Evolutionary conservation across 2,797 vertebrate genomes (phyloP).

Genomic region (Sebastolobus alascanus): DNA sequence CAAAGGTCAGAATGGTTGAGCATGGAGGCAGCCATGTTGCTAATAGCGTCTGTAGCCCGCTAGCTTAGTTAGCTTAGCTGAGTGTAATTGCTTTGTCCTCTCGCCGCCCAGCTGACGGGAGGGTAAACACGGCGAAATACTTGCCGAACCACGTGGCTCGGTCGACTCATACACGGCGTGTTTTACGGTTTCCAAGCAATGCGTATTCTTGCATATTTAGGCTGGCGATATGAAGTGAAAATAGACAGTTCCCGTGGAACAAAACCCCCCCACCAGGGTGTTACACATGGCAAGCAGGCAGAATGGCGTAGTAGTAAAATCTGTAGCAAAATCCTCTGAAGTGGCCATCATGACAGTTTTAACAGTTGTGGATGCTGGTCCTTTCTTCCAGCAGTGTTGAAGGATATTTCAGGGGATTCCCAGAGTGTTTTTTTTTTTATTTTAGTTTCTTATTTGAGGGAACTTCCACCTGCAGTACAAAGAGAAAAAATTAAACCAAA

Average conservation of each 20-base stretch:
- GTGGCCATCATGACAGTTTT: not conserved
- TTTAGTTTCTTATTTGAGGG: conserved; percentile 23
- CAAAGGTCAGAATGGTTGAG: conserved; percentile 90
- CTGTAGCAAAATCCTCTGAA: not conserved
- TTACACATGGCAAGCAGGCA: not conserved
- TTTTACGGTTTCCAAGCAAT: not conserved
- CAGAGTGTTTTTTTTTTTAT: not conserved
- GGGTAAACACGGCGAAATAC: not conserved
- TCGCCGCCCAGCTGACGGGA: conserved; percentile 19
- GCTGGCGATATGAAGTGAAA: not conserved
- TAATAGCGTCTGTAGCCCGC: conserved; percentile 41
- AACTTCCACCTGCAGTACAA: not conserved
- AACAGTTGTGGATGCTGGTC: not conserved
- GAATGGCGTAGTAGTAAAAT: not conserved
- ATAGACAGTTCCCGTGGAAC: not conserved
- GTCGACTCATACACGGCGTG: accelerated
- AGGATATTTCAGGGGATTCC: not conserved
- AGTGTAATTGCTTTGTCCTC: conserved; percentile 67
- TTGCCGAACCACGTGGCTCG: not conserved
- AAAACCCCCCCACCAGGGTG: not conserved
- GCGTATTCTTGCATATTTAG: not conserved
- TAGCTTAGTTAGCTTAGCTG: conserved; percentile 56
- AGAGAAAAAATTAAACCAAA: not conserved
- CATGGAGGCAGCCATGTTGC: conserved; percentile 88
- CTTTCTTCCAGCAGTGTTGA: not conserved